Evolutionary conservation across 2,113 vertebrate genomes (phyloP).

Genomic region (Guaruba guarouba): DNA sequence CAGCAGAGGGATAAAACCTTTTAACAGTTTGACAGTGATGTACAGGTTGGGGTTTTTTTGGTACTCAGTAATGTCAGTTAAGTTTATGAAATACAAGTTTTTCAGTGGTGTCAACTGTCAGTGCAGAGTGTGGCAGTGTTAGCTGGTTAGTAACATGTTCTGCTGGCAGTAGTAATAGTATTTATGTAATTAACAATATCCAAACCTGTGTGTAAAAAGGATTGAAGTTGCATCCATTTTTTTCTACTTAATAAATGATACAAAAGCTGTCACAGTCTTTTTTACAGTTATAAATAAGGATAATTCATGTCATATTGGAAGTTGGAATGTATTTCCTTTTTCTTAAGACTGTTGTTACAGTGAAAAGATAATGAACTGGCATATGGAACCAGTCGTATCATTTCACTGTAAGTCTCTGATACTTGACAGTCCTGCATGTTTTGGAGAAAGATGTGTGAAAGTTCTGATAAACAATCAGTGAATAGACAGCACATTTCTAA

Average conservation of each 20-base stretch:
- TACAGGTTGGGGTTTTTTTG: neutral
- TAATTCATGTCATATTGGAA: neutral
- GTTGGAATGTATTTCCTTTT: neutral
- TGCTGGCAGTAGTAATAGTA: neutral
- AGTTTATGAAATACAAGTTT: neutral
- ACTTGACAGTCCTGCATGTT: neutral
- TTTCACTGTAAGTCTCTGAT: neutral
- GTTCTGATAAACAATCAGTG: neutral
- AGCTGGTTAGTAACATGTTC: neutral
- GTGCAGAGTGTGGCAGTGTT: neutral
- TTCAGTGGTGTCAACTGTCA: neutral
- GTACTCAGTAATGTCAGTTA: neutral
- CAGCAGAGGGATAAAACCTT: neutral
- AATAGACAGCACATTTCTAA: neutral
- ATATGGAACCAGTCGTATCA: accelerated
- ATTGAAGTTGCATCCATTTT: neutral
- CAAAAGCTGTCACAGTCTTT: neutral
- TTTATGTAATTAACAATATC: neutral
- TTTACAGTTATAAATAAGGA: neutral
- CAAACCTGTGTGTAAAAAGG: neutral
- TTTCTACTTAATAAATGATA: neutral
- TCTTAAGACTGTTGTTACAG: neutral
- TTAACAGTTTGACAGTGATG: neutral
- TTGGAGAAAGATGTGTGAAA: neutral
- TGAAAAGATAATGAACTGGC: neutral